These are phyloP conservation scores for Rachycentron canadum DNA, from an alignment of 2,797 vertebrate genomes.

Conservation along the genomic window DNA sequence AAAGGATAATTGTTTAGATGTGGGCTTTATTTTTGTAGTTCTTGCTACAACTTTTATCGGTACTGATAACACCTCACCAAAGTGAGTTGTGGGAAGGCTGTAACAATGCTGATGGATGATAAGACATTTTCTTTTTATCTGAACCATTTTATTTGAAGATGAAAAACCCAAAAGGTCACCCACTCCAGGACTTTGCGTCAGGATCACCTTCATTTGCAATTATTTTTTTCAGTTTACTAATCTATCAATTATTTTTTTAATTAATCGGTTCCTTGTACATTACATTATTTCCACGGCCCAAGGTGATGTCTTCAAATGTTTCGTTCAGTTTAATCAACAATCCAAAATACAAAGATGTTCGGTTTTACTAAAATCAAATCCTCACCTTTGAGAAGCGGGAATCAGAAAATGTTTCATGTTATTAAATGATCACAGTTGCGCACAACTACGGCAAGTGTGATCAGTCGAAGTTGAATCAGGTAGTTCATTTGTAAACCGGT, in stretches of 20 bases:
- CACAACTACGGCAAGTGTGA: background rate
- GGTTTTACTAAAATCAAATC: background rate
- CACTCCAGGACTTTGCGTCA: no score
- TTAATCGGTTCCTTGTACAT: background rate
- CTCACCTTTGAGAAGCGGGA: background rate
- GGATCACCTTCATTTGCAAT: no score
- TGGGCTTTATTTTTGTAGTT: background rate
- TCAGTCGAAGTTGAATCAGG: background rate
- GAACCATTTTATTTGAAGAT: background rate
- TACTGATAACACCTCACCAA: background rate
- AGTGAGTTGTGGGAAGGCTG: background rate
- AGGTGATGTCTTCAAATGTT: background rate
- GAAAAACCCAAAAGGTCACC: background rate
- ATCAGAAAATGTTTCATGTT: no score
- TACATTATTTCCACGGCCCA: background rate
- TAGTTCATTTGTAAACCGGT: no score
- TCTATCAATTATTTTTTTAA: background rate
- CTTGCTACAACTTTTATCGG: background rate
- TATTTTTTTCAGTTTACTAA: background rate
- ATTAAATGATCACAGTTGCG: no score
- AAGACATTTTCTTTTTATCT: no score
- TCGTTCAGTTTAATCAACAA: no score
- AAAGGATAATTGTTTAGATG: background rate
- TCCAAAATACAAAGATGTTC: no score
- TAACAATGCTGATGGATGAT: background rate